phyloP scores from a whole-genome alignment of 2,888 invertebrate genomes.

The Petrophora chlorosata region DNA sequence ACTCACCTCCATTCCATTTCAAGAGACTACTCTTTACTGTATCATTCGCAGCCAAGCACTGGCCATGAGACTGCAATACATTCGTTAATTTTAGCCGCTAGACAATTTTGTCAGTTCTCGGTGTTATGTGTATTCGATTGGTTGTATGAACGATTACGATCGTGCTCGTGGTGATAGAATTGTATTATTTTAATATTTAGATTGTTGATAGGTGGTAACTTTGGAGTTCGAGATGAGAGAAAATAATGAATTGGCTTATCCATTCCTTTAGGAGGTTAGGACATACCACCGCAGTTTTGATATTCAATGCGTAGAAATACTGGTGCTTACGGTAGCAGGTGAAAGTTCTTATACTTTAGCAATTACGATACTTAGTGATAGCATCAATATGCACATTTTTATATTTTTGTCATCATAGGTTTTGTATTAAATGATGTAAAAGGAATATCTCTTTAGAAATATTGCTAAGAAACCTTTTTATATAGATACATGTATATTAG shows the following conservation, averaged over 20 bases:
- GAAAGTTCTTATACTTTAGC: slow-evolving; percentile 11
- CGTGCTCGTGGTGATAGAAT: too few relatives aligned
- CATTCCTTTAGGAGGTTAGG: slow-evolving; percentile 1
- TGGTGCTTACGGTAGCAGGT: slow-evolving; percentile 21
- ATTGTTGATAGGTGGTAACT: slow-evolving; percentile 5
- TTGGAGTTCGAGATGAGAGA: background rate
- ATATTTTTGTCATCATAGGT: background rate
- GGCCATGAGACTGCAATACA: slow-evolving; percentile 14
- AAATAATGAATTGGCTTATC: background rate
- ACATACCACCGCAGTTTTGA: slow-evolving; percentile 10
- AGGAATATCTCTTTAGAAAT: background rate
- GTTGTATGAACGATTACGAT: too few relatives aligned
- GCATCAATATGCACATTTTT: slow-evolving; percentile 1
- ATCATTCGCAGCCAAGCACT: slow-evolving; percentile 19
- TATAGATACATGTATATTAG: slow-evolving; percentile 5
- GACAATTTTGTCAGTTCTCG: too few relatives aligned
- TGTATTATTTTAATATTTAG: slow-evolving; percentile 2
- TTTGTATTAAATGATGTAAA: slow-evolving; percentile 2
- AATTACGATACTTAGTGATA: slow-evolving; percentile 5
- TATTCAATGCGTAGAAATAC: background rate
- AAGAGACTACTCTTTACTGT: background rate
- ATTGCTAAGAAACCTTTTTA: slow-evolving; percentile 5
- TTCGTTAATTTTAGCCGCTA: too few relatives aligned
- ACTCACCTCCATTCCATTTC: background rate
- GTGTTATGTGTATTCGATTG: too few relatives aligned